Base-by-base conservation (phyloP, 2,113 vertebrate genomes). In the Ariopsis seemanni region DNA sequence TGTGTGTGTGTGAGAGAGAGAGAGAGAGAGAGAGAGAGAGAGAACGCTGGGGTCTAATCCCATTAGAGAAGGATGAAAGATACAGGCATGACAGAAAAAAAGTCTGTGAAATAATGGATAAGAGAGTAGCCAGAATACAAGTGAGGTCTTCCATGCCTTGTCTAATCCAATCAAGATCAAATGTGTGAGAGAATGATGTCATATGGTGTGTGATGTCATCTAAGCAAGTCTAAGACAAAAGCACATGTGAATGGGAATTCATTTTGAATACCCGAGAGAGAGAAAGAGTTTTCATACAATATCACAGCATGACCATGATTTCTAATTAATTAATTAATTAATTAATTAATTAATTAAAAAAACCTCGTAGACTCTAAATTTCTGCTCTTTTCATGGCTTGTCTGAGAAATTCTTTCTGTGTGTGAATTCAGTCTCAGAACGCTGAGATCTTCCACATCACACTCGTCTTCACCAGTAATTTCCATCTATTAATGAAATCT, bases 101-200 rank as follows among this genome's bases (percentile, higher is more conserved):
- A 75, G 12, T 17, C 74, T 85, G 58, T 5, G 30, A 71, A 63
- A 62, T 63, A 77, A 62, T 85, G 14, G 69, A 30, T 72, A 75
- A 74, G 57, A 34, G 72, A 80, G 27, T 55, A 60, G 42, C 72
- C 58, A 30, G 72, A 78, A 85, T 77, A 62, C 84, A 63, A 34
- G 52, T 79, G 77, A 79, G 77, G 71, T 30, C 53, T 57, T 85
- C 53, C 57, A 63, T 30, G n/a, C 15, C 78, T 18, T 80, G 72
- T 85, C 84, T 77, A 63, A 78, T 78, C 84, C 84, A 78, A 65
- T 85, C 72, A 77, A 42, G 42, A 78, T 85, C 84, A 63, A n/a
- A 63, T 63, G 42, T 77, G n/a, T 85, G 72, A 78, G 71, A 50
- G 84, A 77, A 63, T 77, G 84, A 75, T 85, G 84, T 85, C 84